phyloP scores from a whole-genome alignment of 2,113 vertebrate species.

The Himantopus leucocephalus region DNA sequence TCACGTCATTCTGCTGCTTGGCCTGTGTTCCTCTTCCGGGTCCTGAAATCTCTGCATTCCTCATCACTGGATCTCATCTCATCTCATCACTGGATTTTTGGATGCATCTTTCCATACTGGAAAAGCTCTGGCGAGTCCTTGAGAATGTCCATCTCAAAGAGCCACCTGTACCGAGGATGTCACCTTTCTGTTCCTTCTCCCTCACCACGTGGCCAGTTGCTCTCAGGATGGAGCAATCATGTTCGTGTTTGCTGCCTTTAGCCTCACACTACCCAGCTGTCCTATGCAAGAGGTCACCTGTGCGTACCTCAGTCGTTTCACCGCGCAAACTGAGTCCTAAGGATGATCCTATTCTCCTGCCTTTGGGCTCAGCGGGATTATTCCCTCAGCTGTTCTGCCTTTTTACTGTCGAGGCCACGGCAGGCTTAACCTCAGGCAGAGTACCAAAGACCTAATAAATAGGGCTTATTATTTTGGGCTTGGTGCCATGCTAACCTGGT shows the following conservation, averaged over 20 bases:
- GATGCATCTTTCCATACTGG: background rate
- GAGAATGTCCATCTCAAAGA: background rate
- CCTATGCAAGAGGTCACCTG: background rate
- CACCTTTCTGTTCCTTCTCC: background rate
- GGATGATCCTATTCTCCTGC: background rate
- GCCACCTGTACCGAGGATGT: accelerated
- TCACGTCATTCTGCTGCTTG: background rate
- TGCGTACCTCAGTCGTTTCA: background rate
- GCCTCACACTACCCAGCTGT: background rate
- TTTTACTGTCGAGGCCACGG: background rate
- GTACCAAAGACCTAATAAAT: background rate
- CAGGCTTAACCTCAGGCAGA: slow-evolving; percentile 7
- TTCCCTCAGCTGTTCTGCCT: background rate
- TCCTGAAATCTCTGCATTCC: background rate
- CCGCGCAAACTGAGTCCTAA: background rate
- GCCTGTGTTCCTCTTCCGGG: background rate
- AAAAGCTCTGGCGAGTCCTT: background rate
- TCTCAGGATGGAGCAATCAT: background rate
- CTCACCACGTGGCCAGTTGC: accelerated
- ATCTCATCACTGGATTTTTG: background rate
- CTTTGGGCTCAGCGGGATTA: background rate
- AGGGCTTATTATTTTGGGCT: background rate
- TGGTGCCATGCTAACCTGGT: background rate
- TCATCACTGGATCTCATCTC: background rate
- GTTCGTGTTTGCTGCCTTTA: background rate